Percentiles rank a stretch among this genome's conserved stretches.
phyloP scores from a whole-genome alignment of 2,888 invertebrate species.

The Trichopria drosophilae region DNA sequence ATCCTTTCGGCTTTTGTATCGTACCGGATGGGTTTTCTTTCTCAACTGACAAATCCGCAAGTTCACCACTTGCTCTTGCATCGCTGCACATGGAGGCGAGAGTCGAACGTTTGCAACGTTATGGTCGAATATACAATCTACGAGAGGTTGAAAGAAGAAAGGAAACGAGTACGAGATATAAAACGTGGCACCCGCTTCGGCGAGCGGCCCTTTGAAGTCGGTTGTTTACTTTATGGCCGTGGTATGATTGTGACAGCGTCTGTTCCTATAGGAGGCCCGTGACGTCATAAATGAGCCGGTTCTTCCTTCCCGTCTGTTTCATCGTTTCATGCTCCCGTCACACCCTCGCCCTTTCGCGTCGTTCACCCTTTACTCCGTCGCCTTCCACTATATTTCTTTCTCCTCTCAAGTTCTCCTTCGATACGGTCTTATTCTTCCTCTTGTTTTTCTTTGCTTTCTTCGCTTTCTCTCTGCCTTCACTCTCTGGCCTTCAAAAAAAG shows the following conservation, averaged over 20 bases:
- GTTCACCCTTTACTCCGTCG: conserved; percentile 12
- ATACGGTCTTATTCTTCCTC: conserved; percentile 9
- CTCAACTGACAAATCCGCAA: too few species aligned
- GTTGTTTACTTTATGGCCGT: conserved; percentile 46
- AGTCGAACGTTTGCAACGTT: too few species aligned
- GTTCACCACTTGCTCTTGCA: too few species aligned
- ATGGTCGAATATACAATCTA: too few species aligned
- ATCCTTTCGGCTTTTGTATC: too few species aligned
- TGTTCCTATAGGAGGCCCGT: conserved; percentile 26
- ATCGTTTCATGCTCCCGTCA: neutral
- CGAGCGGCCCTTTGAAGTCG: conserved; percentile 45
- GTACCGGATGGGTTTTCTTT: too few species aligned
- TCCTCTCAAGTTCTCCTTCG: conserved; percentile 13
- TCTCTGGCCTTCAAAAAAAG: conserved; percentile 33
- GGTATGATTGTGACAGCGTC: conserved; percentile 45
- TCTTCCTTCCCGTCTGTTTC: conserved; percentile 11
- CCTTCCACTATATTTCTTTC: conserved; percentile 15
- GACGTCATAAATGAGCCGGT: conserved; percentile 42
- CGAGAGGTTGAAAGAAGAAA: too few species aligned
- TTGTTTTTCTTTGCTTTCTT: conserved; percentile 4
- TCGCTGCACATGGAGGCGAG: too few species aligned
- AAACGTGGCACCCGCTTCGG: conserved; percentile 22
- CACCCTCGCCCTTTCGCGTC: conserved; percentile 7
- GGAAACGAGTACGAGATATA: too few species aligned
- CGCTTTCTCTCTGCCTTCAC: conserved; percentile 11